Evolutionary conservation across 2,888 invertebrate genomes (phyloP).

Genomic region (Cephus rjabovi): DNA sequence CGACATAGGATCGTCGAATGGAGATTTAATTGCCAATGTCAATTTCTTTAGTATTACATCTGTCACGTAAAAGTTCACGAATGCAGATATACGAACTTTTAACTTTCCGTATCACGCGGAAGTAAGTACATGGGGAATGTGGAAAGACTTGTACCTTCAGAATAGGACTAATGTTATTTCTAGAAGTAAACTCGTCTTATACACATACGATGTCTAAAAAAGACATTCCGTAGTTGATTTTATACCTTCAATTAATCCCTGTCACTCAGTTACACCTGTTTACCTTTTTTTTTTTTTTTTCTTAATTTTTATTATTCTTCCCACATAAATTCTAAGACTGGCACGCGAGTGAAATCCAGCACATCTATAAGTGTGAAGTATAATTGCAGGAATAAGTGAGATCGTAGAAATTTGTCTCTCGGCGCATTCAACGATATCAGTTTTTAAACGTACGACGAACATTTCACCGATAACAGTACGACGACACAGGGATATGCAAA

Average conservation of each 20-base stretch:
- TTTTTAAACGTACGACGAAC: neutral
- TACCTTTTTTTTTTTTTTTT: neutral
- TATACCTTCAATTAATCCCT: constrained; percentile 3
- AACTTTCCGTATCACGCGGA: neutral
- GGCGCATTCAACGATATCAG: neutral
- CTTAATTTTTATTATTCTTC: neutral
- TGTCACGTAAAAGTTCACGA: neutral
- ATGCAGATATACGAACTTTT: neutral
- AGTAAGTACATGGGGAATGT: constrained; percentile 4
- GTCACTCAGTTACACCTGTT: neutral
- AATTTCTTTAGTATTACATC: too few species aligned
- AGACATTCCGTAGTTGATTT: constrained; percentile 7
- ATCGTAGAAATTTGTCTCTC: neutral
- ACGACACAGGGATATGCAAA: neutral
- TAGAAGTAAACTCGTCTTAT: constrained; percentile 16
- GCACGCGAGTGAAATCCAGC: neutral
- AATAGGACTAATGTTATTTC: constrained; percentile 20
- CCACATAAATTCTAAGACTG: neutral
- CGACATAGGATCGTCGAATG: neutral
- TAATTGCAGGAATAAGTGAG: too few species aligned
- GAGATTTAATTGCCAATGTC: neutral
- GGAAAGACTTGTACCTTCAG: constrained; percentile 26
- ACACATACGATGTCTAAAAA: constrained; percentile 14
- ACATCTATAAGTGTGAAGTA: too few species aligned
- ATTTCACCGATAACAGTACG: neutral